These are phyloP conservation scores for Knipowitschia caucasica DNA, from an alignment of 2,797 vertebrate species.

Conservation along the genomic window DNA sequence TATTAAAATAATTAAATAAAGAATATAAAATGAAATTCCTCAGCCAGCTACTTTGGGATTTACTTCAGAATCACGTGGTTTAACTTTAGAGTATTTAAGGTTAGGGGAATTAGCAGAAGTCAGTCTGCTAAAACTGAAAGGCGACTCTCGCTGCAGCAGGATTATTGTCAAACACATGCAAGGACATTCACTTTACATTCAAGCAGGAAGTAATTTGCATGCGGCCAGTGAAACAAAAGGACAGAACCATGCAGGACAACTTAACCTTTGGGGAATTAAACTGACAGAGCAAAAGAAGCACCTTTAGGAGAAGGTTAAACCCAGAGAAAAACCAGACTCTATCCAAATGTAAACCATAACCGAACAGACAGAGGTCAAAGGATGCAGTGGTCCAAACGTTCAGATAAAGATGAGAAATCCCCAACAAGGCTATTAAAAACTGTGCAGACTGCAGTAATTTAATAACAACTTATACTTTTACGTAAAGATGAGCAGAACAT, in stretches of 20 bases:
- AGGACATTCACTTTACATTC: conserved; percentile 47
- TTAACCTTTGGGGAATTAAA: neutral
- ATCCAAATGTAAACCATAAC: too few relatives aligned
- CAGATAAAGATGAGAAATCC: too few relatives aligned
- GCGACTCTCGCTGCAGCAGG: conserved; percentile 48
- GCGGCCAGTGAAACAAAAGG: conserved; percentile 30
- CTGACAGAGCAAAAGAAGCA: too few relatives aligned
- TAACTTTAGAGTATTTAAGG: conserved; percentile 25
- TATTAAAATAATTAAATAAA: neutral
- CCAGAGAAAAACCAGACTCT: too few relatives aligned
- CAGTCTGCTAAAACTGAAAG: conserved; percentile 51
- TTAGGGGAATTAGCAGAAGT: conserved; percentile 51
- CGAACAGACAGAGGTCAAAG: too few relatives aligned
- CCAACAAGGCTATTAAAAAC: too few relatives aligned
- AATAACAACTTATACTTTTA: too few relatives aligned
- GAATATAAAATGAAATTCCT: neutral
- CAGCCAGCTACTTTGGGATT: conserved; percentile 6
- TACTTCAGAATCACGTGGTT: conserved; percentile 37
- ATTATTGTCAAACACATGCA: conserved; percentile 58
- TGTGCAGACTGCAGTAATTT: too few relatives aligned
- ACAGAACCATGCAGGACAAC: conserved; percentile 32
- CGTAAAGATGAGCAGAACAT: too few relatives aligned
- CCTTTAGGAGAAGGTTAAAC: too few relatives aligned
- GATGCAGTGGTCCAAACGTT: too few relatives aligned
- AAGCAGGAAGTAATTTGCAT: conserved; percentile 33